These are phyloP conservation scores for Ceraclea dissimilis DNA, from an alignment of 2,888 invertebrate genomes.

Conservation along the genomic window DNA sequence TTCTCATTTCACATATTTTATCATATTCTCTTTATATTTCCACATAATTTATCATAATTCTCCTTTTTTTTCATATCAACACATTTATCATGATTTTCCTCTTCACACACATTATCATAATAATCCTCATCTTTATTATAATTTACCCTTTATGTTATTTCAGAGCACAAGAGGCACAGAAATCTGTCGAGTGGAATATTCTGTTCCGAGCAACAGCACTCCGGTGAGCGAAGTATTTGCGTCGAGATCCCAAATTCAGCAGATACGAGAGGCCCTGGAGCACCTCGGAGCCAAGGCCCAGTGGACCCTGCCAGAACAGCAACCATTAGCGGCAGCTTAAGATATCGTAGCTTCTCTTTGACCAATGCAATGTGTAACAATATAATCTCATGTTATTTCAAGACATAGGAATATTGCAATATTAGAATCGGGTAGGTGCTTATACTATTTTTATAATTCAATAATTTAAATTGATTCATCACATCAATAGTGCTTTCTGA, in stretches of 20 bases:
- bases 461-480: too few species aligned
- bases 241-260: conserved; percentile 1
- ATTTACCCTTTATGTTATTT: too few species aligned
- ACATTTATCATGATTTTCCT: too few species aligned
- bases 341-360: background rate
- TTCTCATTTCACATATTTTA: too few species aligned
- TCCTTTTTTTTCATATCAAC: too few species aligned
- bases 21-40: too few species aligned
- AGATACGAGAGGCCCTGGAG: background rate
- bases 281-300: background rate
- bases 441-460: too few species aligned
- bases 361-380: background rate
- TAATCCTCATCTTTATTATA: too few species aligned
- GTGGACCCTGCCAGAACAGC: background rate
- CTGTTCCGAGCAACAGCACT: background rate
- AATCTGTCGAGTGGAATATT: conserved; percentile 3
- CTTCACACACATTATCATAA: too few species aligned
- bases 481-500: too few species aligned
- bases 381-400: background rate
- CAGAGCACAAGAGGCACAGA: background rate
- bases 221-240: background rate
- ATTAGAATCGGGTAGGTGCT: too few species aligned
- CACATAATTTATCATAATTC: too few species aligned
- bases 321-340: background rate
- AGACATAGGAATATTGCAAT: background rate